phyloP scores from a whole-genome alignment of 37 sponge, comb jelly and placozoan species.

The Cladorhizidae sp. region DNA sequence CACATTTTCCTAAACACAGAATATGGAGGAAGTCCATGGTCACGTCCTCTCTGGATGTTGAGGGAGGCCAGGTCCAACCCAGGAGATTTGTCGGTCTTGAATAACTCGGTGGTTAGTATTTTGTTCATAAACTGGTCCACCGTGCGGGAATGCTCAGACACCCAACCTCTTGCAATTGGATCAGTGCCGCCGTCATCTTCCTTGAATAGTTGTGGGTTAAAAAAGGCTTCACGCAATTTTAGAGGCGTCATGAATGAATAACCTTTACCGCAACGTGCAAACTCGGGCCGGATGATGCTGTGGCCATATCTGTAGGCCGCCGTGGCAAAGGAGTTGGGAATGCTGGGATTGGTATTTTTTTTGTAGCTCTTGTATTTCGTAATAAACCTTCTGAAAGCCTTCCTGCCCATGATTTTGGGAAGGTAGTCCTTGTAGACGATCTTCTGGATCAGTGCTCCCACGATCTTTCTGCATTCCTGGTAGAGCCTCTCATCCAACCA shows the following conservation, averaged over 20 bases:
- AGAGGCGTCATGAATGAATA: constrained; percentile 47
- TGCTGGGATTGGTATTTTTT: constrained; percentile 46
- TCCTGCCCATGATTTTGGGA: constrained; percentile 66
- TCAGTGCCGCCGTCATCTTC: constrained; percentile 49
- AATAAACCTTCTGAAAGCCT: constrained; percentile 17
- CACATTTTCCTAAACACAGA: constrained; percentile 72
- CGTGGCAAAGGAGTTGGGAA: no score
- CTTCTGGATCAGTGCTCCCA: constrained; percentile 81
- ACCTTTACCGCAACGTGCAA: constrained; percentile 42
- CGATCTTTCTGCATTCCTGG: constrained; percentile 83
- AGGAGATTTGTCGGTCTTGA: constrained; percentile 10
- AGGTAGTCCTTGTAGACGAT: constrained; percentile 90
- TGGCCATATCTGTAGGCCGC: no score
- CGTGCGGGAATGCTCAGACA: constrained; percentile 25
- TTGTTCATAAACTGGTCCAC: constrained; percentile 68
- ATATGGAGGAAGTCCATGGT: no score
- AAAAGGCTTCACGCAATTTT: constrained; percentile 65
- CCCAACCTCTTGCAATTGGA: constrained; percentile 67
- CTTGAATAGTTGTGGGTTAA: constrained; percentile 52
- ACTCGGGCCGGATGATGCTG: constrained; percentile 66
- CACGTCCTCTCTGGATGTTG: constrained; percentile 89
- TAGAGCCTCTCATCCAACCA: constrained; percentile 90
- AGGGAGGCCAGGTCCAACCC: constrained; percentile 82
- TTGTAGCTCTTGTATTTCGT: constrained; percentile 63
- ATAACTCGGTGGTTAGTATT: constrained; percentile 65